Conservation (phyloP, 2,888 invertebrate genomes). For the Apodemia hepburni region DNA sequence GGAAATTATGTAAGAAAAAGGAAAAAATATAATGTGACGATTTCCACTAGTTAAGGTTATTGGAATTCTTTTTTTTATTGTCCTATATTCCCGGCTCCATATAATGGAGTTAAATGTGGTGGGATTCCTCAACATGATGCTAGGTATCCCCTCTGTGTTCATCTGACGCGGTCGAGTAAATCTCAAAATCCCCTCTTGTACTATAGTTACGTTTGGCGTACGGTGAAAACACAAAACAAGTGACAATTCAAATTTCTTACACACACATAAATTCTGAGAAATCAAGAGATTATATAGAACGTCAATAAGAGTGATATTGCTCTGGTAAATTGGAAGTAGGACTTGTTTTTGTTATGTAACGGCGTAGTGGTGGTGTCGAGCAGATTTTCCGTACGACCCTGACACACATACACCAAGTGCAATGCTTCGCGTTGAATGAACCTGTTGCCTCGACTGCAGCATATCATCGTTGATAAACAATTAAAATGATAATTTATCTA, state of each 20-base stretch:
- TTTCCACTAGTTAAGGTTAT: no score
- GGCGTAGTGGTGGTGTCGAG: constrained; percentile 22
- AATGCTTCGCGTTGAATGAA: constrained; percentile 34
- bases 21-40: no score
- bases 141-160: no score
- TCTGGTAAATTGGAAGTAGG: not conserved
- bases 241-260: not conserved
- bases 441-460: constrained; percentile 19
- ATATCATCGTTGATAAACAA: constrained; percentile 5
- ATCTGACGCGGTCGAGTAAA: no score
- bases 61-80: no score
- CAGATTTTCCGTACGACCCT: constrained; percentile 41
- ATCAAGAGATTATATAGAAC: constrained; percentile 1
- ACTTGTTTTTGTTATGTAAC: constrained; percentile 19
- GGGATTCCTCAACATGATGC: no score
- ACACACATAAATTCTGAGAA: not conserved
- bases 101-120: no score
- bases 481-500: constrained; percentile 10
- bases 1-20: no score
- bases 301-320: constrained; percentile 15
- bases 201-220: not conserved
- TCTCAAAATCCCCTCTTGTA: not conserved
- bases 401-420: constrained; percentile 39
- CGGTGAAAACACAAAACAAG: not conserved
- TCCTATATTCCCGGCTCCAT: no score